These are phyloP conservation scores for Cuniculus paca DNA, from an alignment of 2,797 vertebrate genomes.

Conservation along the genomic window DNA sequence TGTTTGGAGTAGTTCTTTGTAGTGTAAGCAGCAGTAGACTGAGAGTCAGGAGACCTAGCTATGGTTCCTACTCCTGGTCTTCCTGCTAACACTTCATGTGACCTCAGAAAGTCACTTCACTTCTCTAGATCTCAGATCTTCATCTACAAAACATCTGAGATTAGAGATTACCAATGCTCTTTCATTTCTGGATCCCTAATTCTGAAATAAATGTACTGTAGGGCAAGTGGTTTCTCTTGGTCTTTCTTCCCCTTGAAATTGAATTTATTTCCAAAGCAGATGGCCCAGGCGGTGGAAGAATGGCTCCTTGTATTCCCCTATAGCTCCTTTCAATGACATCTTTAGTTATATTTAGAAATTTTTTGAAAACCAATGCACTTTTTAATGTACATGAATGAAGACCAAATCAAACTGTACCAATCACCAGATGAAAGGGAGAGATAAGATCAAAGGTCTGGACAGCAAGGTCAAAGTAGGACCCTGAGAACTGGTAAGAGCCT, in stretches of 20 bases:
- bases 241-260: constrained; percentile 45
- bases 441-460: neutral
- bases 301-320: neutral
- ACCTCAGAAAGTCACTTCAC: constrained; percentile 36
- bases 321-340: neutral
- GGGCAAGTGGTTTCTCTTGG: neutral
- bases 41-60: neutral
- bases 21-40: neutral
- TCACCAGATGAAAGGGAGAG: neutral
- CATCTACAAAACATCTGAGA: constrained; percentile 22
- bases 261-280: constrained; percentile 63
- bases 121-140: constrained; percentile 20
- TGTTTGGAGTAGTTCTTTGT: neutral
- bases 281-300: neutral
- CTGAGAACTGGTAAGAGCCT: neutral
- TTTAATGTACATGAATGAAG: neutral
- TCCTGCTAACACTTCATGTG: neutral
- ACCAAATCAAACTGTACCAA: neutral
- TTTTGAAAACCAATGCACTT: neutral
- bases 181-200: constrained; percentile 52
- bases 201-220: neutral
- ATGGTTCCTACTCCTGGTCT: neutral
- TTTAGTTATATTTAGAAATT: constrained; percentile 24
- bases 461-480: neutral
- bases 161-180: constrained; percentile 4